Base-by-base conservation (phyloP, 2,888 invertebrate genomes). In the Panopea generosa region DNA sequence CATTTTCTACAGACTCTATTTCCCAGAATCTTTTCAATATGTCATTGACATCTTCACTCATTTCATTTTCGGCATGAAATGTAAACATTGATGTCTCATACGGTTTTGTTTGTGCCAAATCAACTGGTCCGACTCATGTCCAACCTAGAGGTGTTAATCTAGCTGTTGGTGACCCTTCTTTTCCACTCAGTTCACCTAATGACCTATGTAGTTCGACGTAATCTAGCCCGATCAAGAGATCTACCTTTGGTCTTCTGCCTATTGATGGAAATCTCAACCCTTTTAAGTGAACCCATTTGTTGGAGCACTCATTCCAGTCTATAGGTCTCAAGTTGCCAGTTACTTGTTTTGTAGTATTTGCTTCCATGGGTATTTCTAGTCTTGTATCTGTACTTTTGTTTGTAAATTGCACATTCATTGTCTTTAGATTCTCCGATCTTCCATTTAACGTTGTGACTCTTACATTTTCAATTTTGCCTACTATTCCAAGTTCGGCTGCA, bases 121-220 rank as follows among this genome's bases (percentile, higher is more conserved):
- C n/a, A n/a, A n/a, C n/a, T n/a, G n/a, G n/a, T n/a, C n/a, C n/a
- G n/a, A n/a, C n/a, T n/a, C n/a, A n/a, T n/a, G n/a, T n/a, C n/a
- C n/a, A n/a, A n/a, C n/a, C 71, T 22, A 81, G 47, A n/a, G 74
- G 74, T 1, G 74, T 82, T 11, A 74, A 56, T 22, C 75, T 56
- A 11, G 75, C 77, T 1, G 66, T 52, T 14, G 75, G 82, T 33
- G 69, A 77, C 3, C 74, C 68, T 9, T 27, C 40, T 43, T 45
- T 24, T 9, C 74, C 74, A 27, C 53, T 40, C 1, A 74, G 33
- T 61, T 77, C 74, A 53, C 60, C 49, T 27, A 72, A 33, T 22
- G 75, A 61, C 47, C 50, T 53, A 38, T 65, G 71, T 22, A 77
- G 56, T 18, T 75, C 75, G 20, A 40, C 27, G 27, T 60, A 65